Conservation (phyloP, 1,140 invertebrate genomes). For the Aphis gossypii region DNA sequence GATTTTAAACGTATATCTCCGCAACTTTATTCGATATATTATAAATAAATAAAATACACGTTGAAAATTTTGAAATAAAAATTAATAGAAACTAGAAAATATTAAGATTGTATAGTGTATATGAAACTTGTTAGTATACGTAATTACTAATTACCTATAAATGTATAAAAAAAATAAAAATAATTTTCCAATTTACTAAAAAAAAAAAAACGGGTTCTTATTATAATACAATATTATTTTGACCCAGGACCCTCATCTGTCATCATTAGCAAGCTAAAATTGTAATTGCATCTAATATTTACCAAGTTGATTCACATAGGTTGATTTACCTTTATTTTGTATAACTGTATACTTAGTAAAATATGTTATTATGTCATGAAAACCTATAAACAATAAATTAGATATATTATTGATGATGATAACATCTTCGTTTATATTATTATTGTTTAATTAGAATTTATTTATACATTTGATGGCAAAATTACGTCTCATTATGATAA, state of each 20-base stretch:
- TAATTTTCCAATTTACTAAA: too few species aligned
- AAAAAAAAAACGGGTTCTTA: too few species aligned
- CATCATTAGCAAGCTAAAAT: not conserved
- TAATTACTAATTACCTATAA: not conserved
- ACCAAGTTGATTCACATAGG: not conserved
- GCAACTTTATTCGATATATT: conserved; percentile 14
- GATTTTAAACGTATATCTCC: conserved; percentile 69
- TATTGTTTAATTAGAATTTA: not conserved
- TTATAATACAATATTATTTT: not conserved
- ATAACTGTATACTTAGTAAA: not conserved
- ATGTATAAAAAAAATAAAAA: too few species aligned
- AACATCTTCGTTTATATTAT: not conserved
- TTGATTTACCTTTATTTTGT: not conserved
- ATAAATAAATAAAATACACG: conserved; percentile 10
- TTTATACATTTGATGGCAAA: not conserved
- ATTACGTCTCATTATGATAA: not conserved
- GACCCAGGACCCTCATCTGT: not conserved
- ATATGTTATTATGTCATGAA: not conserved
- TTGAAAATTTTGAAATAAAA: not conserved
- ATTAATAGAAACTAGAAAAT: not conserved
- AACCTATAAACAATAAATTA: too few species aligned
- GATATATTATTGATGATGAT: not conserved
- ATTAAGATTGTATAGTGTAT: not conserved
- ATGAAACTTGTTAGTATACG: not conserved
- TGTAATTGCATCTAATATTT: not conserved